Evolutionary conservation across 2,797 vertebrate species (phyloP), one percentile per base, ranked within the genome.

Genomic region (Uromys caudimaculatus): DNA sequence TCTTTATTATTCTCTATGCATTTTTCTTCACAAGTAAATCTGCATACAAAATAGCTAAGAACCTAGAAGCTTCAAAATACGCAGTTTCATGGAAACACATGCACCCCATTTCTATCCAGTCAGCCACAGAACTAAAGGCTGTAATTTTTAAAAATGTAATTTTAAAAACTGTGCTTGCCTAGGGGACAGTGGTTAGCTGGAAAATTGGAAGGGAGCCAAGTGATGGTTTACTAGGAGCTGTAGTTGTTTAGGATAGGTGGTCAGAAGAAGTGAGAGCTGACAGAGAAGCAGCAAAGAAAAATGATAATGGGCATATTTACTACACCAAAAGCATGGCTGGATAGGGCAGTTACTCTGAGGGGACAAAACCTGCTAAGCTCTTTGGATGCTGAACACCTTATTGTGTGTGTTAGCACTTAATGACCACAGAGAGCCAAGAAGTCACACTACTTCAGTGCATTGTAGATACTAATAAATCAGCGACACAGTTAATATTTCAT

Each of bases 11-110:
- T 41, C 47, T 24, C 29, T 12, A 91, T 47, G 62, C 52, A n/a
- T 60, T 62, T 60, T 41, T 86, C 82, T 89, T 54, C 29, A 58
- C 76, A 95, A 88, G 88, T 10, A 54, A 89, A 89, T 64, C 85
- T 89, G 29, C 78, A 71, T 38, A 90, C 16, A 92, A 54, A 67
- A 73, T 3, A 92, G 52, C 50, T 58, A 41, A 82, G 73, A 85
- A 83, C 75, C 44, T 90, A 47, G 29, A 95, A 88, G 76, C 71
- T 8, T 90, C 71, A 77, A 76, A 88, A 82, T 79, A 54, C 3
- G 47, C 0, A 47, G 41, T 38, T 54, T 82, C 23, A 13, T n/a
- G n/a, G 50, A 85, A 93, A 88, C 9, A 35, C 3, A 6, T 8
- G 3, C 19, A 69, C 2, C 50, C 81, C 44, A 58, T 90, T 90